phyloP scores from a whole-genome alignment of 2,113 vertebrate species.

The Leucopsar rothschildi region DNA sequence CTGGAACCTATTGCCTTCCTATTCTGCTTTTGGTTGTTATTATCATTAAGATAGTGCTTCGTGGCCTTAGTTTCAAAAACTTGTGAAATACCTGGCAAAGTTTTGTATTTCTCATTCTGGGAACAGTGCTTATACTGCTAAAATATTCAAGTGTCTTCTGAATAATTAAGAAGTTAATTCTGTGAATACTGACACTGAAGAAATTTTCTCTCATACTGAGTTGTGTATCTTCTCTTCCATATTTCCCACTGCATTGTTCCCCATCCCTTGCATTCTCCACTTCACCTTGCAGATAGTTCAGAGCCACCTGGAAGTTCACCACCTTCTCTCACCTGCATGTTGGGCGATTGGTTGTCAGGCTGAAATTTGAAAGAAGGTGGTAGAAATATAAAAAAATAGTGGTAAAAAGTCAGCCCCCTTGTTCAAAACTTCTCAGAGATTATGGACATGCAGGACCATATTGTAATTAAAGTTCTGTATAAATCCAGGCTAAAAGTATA shows the following conservation, averaged over 20 bases:
- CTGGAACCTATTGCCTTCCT: background rate
- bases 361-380: background rate
- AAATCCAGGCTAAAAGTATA: background rate
- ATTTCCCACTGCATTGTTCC: background rate
- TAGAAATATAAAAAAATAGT: background rate
- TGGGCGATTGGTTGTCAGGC: background rate
- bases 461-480: background rate
- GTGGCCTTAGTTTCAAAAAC: background rate
- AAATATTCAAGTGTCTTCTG: background rate
- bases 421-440: background rate
- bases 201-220: background rate
- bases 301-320: background rate
- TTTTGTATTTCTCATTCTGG: background rate
- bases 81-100: background rate
- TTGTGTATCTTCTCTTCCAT: background rate
- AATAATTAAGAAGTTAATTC: background rate
- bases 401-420: background rate
- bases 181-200: background rate
- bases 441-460: background rate
- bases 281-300: background rate
- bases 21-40: background rate
- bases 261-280: fast-evolving
- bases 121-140: background rate
- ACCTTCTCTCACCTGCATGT: background rate
- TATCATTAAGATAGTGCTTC: background rate